A percentile compares a stretch with the other conserved stretches of the same genome.
Conservation (phyloP, 2,797 vertebrate genomes). For the Phataginus tetradactyla region DNA sequence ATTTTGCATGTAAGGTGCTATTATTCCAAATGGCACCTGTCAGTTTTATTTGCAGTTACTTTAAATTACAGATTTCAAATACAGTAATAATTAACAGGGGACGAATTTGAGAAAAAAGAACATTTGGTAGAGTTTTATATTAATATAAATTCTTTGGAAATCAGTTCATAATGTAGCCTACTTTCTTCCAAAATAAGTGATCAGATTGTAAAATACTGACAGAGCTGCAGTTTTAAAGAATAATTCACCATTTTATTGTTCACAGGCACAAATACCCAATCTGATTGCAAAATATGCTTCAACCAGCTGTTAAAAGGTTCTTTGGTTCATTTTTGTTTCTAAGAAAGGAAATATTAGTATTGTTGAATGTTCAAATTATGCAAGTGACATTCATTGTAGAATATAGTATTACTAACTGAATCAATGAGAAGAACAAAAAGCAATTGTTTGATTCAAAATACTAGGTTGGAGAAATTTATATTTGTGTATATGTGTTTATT, state of each 20-base stretch:
- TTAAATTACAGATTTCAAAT: constrained; percentile 35
- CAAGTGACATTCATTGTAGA: constrained; percentile 49
- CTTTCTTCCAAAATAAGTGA: constrained; percentile 19
- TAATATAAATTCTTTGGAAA: constrained; percentile 20
- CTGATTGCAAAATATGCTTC: constrained; percentile 70
- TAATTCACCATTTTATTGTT: constrained; percentile 62
- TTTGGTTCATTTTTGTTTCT: constrained; percentile 70
- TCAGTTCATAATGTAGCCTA: not conserved
- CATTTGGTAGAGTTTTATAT: constrained; percentile 2
- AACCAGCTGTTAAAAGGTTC: constrained; percentile 61
- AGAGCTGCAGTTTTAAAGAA: constrained; percentile 38
- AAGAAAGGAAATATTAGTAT: constrained; percentile 66
- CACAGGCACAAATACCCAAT: constrained; percentile 55
- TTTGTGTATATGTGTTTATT: constrained; percentile 65
- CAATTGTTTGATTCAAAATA: constrained; percentile 64
- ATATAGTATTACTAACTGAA: constrained; percentile 36
- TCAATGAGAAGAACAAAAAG: constrained; percentile 59
- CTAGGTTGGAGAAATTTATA: constrained; percentile 56
- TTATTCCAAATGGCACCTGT: not conserved
- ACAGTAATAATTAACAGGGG: not conserved
- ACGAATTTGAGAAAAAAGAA: not conserved
- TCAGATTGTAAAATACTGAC: constrained; percentile 51
- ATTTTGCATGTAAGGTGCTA: constrained; percentile 6
- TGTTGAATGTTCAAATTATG: constrained; percentile 68
- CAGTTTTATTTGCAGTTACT: constrained; percentile 27